phyloP scores from a whole-genome alignment of 1,140 invertebrate genomes.

The Alviniconcha marisindica region DNA sequence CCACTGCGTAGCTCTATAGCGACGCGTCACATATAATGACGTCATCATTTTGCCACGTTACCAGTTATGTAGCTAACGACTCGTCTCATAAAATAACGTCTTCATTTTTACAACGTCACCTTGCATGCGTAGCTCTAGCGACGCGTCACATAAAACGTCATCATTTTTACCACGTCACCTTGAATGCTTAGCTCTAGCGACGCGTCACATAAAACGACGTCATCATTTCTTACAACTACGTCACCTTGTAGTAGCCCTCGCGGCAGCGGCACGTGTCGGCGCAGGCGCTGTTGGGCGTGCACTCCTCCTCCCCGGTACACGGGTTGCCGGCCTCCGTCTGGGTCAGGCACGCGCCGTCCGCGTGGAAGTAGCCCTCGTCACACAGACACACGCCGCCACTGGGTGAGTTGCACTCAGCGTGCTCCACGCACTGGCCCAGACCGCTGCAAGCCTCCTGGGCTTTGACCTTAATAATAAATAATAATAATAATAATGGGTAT shows the following conservation, averaged over 20 bases:
- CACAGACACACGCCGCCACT: conserved; percentile 31
- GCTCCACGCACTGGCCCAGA: conserved; percentile 43
- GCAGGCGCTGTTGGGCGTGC: conserved; percentile 39
- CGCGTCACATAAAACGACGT: too few species aligned
- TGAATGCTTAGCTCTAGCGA: too few species aligned
- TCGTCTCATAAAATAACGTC: too few species aligned
- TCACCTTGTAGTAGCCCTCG: conserved; percentile 13
- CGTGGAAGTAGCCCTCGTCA: conserved; percentile 21
- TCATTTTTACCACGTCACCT: too few species aligned
- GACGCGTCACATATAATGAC: too few species aligned
- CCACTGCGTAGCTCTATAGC: too few species aligned
- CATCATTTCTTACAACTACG: too few species aligned
- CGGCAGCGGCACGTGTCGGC: conserved; percentile 14
- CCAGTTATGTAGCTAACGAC: too few species aligned
- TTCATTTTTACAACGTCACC: too few species aligned
- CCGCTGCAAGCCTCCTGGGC: conserved; percentile 28
- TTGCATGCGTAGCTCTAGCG: too few species aligned
- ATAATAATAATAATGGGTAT: not conserved
- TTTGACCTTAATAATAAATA: conserved; percentile 15
- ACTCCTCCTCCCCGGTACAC: conserved; percentile 33
- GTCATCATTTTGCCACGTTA: too few species aligned
- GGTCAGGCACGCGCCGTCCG: conserved; percentile 31
- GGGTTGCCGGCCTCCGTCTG: conserved; percentile 34
- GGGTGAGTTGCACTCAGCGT: conserved; percentile 41
- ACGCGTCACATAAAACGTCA: too few species aligned